These are phyloP conservation scores for Sylvicapra grimmia DNA, from an alignment of 2,113 vertebrate genomes.

Conservation along the genomic window DNA sequence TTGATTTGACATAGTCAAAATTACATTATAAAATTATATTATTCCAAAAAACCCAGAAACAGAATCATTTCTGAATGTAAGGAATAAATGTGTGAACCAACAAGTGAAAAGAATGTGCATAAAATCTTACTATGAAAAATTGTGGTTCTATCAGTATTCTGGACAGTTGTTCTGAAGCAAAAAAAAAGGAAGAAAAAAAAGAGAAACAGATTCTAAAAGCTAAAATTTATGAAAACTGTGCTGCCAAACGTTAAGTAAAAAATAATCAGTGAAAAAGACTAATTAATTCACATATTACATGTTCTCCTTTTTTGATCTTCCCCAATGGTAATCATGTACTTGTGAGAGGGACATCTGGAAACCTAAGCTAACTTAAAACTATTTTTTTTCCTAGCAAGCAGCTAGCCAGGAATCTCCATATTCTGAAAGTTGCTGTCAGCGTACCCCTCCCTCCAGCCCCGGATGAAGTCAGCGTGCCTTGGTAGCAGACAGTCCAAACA, in stretches of 20 bases:
- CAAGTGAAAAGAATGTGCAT: constrained; percentile 26
- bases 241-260: constrained; percentile 40
- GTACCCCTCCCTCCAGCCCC: not conserved
- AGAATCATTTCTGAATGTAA: constrained; percentile 16
- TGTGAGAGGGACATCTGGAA: constrained; percentile 42
- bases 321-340: not conserved
- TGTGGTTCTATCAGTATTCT: not conserved
- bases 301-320: constrained; percentile 24
- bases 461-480: not conserved
- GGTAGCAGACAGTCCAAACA: constrained; percentile 8
- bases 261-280: constrained; percentile 41
- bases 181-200: not conserved
- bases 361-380: not conserved
- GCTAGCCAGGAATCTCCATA: constrained; percentile 20
- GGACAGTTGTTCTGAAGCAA: constrained; percentile 34
- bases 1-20: constrained; percentile 9
- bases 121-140: constrained; percentile 32
- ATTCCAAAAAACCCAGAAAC: constrained; percentile 1
- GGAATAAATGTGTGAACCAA: constrained; percentile 26
- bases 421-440: not conserved
- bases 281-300: constrained; percentile 51
- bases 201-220: constrained; percentile 12
- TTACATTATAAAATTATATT: not conserved
- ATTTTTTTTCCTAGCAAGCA: constrained; percentile 32
- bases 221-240: constrained; percentile 36